Evolutionary conservation across 2,888 invertebrate species (phyloP), one percentile per base, ranked within the genome.

Genomic region (Mantis religiosa): DNA sequence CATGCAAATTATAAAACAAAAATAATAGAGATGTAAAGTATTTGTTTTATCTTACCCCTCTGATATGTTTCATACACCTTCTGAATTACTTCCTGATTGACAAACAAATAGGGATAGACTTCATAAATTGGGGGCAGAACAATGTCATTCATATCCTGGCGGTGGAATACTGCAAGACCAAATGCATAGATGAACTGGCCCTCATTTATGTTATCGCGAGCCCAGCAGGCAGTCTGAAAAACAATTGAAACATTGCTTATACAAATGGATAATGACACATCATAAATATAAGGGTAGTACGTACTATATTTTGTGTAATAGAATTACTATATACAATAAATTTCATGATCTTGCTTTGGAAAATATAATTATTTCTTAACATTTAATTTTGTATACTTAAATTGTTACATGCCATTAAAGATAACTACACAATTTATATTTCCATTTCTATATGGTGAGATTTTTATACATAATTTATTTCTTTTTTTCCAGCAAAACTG

Each of bases 81-180:
- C 84, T 95, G 94, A 91, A 96, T 93, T 20, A 95, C 94, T 84
- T 95, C 95, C 25, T 93, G 92, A 92, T 95, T 95, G 90, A 95
- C 94, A 94, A 95, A 96, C 91, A 94, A 94, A 92, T 95, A 94
- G 0, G 96, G 96, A 91, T 94, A 93, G 54, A 96, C 93, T 93
- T 96, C 96, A 91, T 96, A 96, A n/a, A 95, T 94, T 3, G 96
- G 95, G 3, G 96, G 96, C 82, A 96, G 91, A 28, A 95, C 94
- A 54, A 96, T 92, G 88, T 94, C 94, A 87, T 93, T 92, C 88
- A 94, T 94, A 91, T 96, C 96, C 2, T 93, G 91, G 86, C 95
- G 95, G 91, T 96, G 95, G 30, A 95, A 91, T 12, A 95, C 92
- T 82, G 95, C 95, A 20, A 95, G 94, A 91, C 94, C 94, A 91